phyloP scores from a whole-genome alignment of 2,797 vertebrate species.

The Acanthurus leucopareius region DNA sequence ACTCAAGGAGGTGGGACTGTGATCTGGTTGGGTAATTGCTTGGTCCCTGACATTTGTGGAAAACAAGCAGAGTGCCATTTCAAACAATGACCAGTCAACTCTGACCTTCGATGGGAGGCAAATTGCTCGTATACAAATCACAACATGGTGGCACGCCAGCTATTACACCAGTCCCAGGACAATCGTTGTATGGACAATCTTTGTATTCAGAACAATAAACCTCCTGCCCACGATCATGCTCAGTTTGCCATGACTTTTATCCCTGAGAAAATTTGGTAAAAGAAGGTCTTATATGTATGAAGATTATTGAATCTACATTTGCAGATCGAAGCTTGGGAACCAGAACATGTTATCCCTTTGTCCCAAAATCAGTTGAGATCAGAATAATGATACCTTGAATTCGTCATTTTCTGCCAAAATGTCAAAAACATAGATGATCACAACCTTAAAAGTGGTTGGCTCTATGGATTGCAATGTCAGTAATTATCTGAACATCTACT shows the following conservation, averaged over 20 bases:
- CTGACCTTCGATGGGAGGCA: conserved; percentile 76
- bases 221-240: conserved; percentile 22
- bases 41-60: conserved; percentile 73
- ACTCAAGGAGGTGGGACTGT: conserved; percentile 62
- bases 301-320: not conserved
- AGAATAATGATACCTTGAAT: not conserved
- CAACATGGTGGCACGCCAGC: conserved; percentile 65
- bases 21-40: conserved; percentile 65
- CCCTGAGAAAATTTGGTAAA: conserved; percentile 2
- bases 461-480: not conserved
- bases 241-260: conserved; percentile 20
- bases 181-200: conserved; percentile 66
- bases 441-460: not conserved
- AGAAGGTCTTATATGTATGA: not conserved
- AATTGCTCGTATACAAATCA: conserved; percentile 64
- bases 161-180: conserved; percentile 66
- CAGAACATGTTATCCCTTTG: not conserved
- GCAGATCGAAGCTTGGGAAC: not conserved
- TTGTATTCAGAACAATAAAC: conserved; percentile 59
- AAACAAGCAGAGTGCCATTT: conserved; percentile 70
- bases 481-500: not conserved
- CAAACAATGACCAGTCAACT: conserved; percentile 73
- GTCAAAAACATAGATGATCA: not conserved
- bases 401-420: not conserved
- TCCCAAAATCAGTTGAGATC: not conserved